Evolutionary conservation across 2,797 vertebrate genomes (phyloP).

Genomic region (Onychomys arenicola): DNA sequence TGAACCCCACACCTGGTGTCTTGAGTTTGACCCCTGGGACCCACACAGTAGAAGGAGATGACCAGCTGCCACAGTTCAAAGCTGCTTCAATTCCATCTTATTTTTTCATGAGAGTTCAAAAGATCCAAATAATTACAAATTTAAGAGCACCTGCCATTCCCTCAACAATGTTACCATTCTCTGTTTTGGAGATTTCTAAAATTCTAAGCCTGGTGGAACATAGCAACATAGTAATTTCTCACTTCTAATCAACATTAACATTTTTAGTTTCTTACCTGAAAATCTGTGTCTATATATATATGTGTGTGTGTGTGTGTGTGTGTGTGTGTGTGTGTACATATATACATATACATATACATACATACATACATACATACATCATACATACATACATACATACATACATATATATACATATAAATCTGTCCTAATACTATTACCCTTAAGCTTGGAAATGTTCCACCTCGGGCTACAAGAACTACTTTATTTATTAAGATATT

Average conservation of each 20-base stretch:
- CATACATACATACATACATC: too few relatives aligned
- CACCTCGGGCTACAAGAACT: neutral
- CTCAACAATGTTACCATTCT: neutral
- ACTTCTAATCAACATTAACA: neutral
- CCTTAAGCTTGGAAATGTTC: neutral
- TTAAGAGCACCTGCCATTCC: neutral
- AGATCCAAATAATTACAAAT: neutral
- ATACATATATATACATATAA: too few relatives aligned
- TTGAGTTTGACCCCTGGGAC: neutral
- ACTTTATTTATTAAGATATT: neutral
- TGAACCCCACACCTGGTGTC: neutral
- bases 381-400: too few relatives aligned
- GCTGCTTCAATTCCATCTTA: neutral
- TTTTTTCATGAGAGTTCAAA: conserved; percentile 16
- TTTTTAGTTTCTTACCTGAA: neutral
- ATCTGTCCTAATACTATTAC: neutral
- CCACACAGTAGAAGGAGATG: neutral
- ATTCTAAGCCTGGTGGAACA: neutral
- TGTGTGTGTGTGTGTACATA: too few relatives aligned
- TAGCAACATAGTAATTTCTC: neutral
- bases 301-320: too few relatives aligned
- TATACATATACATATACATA: too few relatives aligned
- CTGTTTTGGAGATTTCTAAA: conserved; percentile 23
- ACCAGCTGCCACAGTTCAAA: neutral
- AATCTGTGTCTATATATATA: neutral